phyloP scores from a whole-genome alignment of 2,888 invertebrate genomes.

The Frankliniella fusca region DNA sequence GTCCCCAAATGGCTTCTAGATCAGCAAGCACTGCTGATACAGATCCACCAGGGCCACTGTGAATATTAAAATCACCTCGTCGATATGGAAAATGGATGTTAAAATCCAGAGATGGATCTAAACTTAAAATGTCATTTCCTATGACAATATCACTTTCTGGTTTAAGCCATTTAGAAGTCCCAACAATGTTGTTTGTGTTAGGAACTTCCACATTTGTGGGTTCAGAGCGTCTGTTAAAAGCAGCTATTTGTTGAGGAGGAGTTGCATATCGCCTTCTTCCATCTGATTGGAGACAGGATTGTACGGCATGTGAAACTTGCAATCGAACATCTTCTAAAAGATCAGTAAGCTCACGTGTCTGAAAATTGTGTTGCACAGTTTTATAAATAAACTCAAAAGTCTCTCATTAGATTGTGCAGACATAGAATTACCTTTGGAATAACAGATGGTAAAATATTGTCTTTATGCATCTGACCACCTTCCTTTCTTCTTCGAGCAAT shows the following conservation, averaged over 20 bases:
- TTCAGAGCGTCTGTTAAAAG: conserved; percentile 67
- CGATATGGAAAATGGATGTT: conserved; percentile 87
- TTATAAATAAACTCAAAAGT: background rate
- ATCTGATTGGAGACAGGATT: conserved; percentile 78
- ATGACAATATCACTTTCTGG: conserved; percentile 63
- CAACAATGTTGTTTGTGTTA: background rate
- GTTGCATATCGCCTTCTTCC: conserved; percentile 76
- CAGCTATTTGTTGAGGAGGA: conserved; percentile 83
- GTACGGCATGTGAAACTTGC: conserved; percentile 79
- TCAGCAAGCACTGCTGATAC: conserved; percentile 78
- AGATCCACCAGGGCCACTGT: conserved; percentile 78
- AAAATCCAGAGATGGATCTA: conserved; percentile 66
- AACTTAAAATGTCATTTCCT: conserved; percentile 70
- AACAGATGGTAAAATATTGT: conserved; percentile 62
- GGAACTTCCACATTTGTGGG: background rate
- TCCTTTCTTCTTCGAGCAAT: conserved; percentile 63
- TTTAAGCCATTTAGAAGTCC: conserved; percentile 54
- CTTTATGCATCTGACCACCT: conserved; percentile 55
- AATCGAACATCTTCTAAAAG: conserved; percentile 80
- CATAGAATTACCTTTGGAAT: conserved; percentile 52
- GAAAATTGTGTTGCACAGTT: conserved; percentile 29
- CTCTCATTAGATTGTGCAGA: background rate
- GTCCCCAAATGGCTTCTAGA: conserved; percentile 82
- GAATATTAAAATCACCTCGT: conserved; percentile 83
- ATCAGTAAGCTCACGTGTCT: conserved; percentile 64